Evolutionary conservation across 2,888 invertebrate species (phyloP).

Genomic region (Caenorhabditis drosophilae): DNA sequence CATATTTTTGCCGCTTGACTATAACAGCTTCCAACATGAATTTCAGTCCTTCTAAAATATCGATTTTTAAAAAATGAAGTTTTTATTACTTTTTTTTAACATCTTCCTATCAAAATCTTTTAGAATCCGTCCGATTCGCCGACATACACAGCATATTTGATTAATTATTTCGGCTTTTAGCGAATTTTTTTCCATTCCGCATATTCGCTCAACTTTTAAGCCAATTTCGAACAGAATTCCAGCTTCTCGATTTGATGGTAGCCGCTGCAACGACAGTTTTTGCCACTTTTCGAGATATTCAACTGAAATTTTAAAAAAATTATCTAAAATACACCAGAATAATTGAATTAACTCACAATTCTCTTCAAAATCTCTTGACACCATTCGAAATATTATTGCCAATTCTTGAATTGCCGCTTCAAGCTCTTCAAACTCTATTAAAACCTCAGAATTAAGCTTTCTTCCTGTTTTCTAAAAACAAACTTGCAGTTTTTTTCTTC

Average conservation of each 20-base stretch:
- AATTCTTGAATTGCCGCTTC: not conserved
- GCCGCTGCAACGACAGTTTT: too few species aligned
- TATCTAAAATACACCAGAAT: too few species aligned
- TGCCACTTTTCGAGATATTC: too few species aligned
- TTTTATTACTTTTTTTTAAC: too few species aligned
- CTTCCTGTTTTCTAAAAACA: too few species aligned
- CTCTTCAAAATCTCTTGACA: too few species aligned
- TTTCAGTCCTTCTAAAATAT: not conserved
- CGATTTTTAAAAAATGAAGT: too few species aligned
- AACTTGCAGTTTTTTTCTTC: too few species aligned
- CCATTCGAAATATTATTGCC: not conserved
- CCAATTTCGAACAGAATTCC: constrained; percentile 13
- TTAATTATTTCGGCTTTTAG: not conserved
- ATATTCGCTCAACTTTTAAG: constrained; percentile 11
- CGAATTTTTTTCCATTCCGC: not conserved
- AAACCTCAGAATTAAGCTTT: not conserved
- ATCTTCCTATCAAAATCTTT: too few species aligned
- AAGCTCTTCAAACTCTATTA: not conserved
- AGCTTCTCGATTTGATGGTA: constrained; percentile 18
- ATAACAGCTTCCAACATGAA: not conserved
- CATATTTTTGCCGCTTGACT: not conserved
- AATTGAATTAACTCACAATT: too few species aligned
- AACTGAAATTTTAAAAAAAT: too few species aligned
- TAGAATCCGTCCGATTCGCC: not conserved
- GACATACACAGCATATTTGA: constrained; percentile 3